phyloP scores from a whole-genome alignment of 1,140 invertebrate species.

The Temnothorax curvispinosus region DNA sequence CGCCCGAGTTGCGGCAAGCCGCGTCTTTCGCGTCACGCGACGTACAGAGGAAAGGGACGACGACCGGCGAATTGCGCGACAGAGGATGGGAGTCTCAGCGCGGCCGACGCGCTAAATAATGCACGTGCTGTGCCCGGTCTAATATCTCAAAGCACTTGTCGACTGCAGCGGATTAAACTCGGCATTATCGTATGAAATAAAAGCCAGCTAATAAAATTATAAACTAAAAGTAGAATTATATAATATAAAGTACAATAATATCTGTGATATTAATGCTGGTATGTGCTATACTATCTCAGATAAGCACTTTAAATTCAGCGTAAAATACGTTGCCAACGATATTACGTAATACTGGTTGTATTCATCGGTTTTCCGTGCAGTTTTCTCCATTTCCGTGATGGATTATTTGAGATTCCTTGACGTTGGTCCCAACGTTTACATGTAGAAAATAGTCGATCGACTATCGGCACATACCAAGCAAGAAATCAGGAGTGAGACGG shows the following conservation, averaged over 20 bases:
- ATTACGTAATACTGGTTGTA: conserved; percentile 39
- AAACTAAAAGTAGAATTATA: background rate
- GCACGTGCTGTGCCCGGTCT: conserved; percentile 74
- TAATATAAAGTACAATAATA: background rate
- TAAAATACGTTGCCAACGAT: conserved; percentile 8
- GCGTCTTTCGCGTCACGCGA: conserved; percentile 24
- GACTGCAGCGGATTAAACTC: conserved; percentile 71
- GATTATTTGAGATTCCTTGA: conserved; percentile 18
- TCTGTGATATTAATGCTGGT: background rate
- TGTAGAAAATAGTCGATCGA: conserved; percentile 56
- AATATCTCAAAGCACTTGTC: conserved; percentile 78
- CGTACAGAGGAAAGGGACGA: background rate
- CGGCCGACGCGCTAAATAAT: conserved; percentile 80
- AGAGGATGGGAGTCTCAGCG: conserved; percentile 48
- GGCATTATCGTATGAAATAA: conserved; percentile 79
- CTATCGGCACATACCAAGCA: conserved; percentile 18
- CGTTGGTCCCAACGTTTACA: conserved; percentile 1
- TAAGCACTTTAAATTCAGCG: background rate
- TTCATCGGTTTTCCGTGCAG: conserved; percentile 33
- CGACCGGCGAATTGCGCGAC: conserved; percentile 29
- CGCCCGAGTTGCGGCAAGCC: conserved; percentile 32
- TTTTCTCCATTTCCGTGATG: conserved; percentile 27
- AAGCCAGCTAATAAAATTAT: conserved; percentile 59
- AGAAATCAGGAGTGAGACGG: conserved; percentile 30
- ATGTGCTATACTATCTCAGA: background rate